Evolutionary conservation across 2,888 invertebrate genomes (phyloP).

Genomic region (Agrochola lota): DNA sequence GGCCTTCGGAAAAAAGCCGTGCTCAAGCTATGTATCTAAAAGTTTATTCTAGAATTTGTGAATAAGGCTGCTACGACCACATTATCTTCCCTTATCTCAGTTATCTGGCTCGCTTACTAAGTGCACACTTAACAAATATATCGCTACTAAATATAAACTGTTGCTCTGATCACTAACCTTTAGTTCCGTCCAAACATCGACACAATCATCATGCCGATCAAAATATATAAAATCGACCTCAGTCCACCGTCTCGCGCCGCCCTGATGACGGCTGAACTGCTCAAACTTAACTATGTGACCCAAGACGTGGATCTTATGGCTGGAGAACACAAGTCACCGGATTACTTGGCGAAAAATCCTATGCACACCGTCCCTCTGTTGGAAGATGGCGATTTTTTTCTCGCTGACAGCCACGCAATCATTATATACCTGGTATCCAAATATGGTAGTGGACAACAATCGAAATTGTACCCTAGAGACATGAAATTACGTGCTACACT

Average conservation of each 20-base stretch:
- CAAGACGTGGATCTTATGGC: neutral
- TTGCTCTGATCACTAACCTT: neutral
- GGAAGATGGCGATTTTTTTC: slow-evolving; percentile 75
- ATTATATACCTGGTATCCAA: slow-evolving; percentile 76
- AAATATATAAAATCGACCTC: neutral
- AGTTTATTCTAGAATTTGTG: neutral
- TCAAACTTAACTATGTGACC: neutral
- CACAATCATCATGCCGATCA: neutral
- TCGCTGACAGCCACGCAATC: slow-evolving; percentile 78
- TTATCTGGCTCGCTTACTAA: slow-evolving; percentile 17
- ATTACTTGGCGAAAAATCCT: slow-evolving; percentile 64
- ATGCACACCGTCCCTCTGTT: slow-evolving; percentile 73
- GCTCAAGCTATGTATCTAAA: neutral
- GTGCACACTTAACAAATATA: slow-evolving; percentile 6
- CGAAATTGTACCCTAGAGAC: slow-evolving; percentile 73
- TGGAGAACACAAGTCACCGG: neutral
- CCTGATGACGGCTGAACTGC: neutral
- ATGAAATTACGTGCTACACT: slow-evolving; percentile 67
- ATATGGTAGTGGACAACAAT: slow-evolving; percentile 72
- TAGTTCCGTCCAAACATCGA: neutral
- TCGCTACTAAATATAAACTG: slow-evolving; percentile 2
- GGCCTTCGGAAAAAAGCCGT: neutral
- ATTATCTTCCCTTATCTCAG: slow-evolving; percentile 16
- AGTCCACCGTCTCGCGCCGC: neutral
- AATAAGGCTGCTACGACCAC: neutral